Conservation (phyloP, 2,797 vertebrate genomes). For the Orestias chungarensis region DNA sequence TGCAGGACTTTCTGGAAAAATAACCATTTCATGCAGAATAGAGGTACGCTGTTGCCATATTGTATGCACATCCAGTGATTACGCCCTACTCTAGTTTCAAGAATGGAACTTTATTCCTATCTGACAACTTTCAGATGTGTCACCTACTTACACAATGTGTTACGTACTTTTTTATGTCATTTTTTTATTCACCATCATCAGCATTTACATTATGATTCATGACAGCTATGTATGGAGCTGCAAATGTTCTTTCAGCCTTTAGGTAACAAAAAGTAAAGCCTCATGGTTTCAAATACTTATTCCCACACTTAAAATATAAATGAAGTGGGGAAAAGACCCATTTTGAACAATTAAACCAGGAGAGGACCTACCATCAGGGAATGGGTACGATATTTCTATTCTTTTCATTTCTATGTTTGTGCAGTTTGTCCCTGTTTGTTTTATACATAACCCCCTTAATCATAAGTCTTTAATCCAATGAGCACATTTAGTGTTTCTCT, state of each 20-base stretch:
- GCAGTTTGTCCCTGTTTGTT: slow-evolving; percentile 24
- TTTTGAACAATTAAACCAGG: slow-evolving; percentile 24
- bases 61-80: too few relatives aligned
- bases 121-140: too few relatives aligned
- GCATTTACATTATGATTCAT: slow-evolving; percentile 10
- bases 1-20: too few relatives aligned
- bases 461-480: slow-evolving; percentile 38
- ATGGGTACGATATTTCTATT: slow-evolving; percentile 19
- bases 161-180: not conserved
- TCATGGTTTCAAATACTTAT: slow-evolving; percentile 17
- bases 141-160: not conserved
- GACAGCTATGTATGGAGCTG: slow-evolving; percentile 23
- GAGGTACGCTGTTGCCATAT: too few relatives aligned
- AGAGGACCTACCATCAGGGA: slow-evolving; percentile 11
- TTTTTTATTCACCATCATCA: slow-evolving; percentile 1
- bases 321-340: slow-evolving; percentile 8
- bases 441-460: slow-evolving; percentile 24
- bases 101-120: too few relatives aligned
- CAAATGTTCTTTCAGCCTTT: slow-evolving; percentile 24
- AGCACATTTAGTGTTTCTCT: slow-evolving; percentile 24
- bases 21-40: too few relatives aligned
- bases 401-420: slow-evolving; percentile 25
- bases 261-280: slow-evolving; percentile 37
- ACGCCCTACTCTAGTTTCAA: too few relatives aligned
- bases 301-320: slow-evolving; percentile 55